Percentiles rank a stretch among this genome's conserved stretches.
phyloP scores from a whole-genome alignment of 2,797 vertebrate genomes.

The Syngnathus rostellatus region DNA sequence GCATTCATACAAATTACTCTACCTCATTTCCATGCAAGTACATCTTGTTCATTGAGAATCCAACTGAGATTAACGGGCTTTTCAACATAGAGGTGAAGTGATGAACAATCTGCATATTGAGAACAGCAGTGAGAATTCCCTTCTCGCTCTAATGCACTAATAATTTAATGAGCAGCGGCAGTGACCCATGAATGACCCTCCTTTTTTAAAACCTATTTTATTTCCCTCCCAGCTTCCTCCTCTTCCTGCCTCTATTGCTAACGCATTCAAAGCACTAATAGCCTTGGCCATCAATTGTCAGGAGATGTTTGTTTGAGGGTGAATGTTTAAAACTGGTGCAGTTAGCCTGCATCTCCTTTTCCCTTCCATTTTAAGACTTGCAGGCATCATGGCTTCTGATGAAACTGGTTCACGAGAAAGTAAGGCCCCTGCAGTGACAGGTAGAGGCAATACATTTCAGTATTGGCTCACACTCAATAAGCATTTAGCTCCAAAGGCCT shows the following conservation, averaged over 20 bases:
- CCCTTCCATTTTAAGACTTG: not conserved
- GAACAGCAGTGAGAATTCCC: not conserved
- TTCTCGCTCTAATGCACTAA: not conserved
- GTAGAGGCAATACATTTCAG: not conserved
- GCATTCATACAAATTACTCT: no score
- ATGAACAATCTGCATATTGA: not conserved
- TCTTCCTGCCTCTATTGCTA: conserved; percentile 27
- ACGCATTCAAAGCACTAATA: conserved; percentile 27
- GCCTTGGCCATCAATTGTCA: conserved; percentile 7
- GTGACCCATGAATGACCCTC: conserved; percentile 20
- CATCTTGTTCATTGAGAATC: not conserved
- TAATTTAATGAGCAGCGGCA: conserved; percentile 7
- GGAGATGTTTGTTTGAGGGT: conserved; percentile 6
- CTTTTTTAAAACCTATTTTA: conserved; percentile 32
- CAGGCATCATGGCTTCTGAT: not conserved
- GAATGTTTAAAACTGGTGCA: conserved; percentile 12
- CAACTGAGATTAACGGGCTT: not conserved
- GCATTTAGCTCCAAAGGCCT: conserved; percentile 5
- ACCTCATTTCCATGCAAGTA: not conserved
- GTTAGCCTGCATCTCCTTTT: conserved; percentile 12
- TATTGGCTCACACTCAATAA: conserved; percentile 6
- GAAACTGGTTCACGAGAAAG: conserved; percentile 7
- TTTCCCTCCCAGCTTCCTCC: conserved; percentile 14
- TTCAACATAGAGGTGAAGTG: not conserved
- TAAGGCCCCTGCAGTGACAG: not conserved